A percentile compares a stretch with the other conserved stretches of the same genome.
Conservation (phyloP, 2,113 vertebrate species). For the Piprites chloris region DNA sequence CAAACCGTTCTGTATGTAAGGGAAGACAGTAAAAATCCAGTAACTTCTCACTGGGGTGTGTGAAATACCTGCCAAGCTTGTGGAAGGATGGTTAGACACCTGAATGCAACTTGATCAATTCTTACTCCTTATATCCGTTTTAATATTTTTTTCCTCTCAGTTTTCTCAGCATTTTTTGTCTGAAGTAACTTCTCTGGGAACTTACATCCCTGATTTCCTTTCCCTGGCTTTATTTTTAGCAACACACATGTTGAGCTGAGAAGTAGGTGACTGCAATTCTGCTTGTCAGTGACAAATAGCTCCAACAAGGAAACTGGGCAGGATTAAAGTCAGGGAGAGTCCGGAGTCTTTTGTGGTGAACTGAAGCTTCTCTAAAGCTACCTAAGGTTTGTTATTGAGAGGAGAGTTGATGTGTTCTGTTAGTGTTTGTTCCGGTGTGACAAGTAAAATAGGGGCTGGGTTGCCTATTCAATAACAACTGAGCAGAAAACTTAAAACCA, state of each 20-base stretch:
- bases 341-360: not conserved
- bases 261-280: not conserved
- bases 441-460: not conserved
- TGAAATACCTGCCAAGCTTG: not conserved
- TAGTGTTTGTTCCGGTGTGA: not conserved
- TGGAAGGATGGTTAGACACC: not conserved
- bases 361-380: not conserved
- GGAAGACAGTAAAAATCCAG: not conserved
- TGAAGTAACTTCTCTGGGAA: not conserved
- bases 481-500: not conserved
- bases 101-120: not conserved
- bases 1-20: not conserved
- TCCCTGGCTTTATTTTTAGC: not conserved
- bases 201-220: not conserved
- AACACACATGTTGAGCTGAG: not conserved
- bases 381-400: not conserved
- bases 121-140: not conserved
- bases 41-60: not conserved
- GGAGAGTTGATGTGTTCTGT: not conserved
- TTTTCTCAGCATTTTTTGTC: not conserved
- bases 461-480: accelerated
- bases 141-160: not conserved
- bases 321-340: not conserved
- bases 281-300: not conserved
- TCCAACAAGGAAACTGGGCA: not conserved